Evolutionary conservation across 2,113 vertebrate species (phyloP).

Genomic region (Chloropsis cyanopogon): DNA sequence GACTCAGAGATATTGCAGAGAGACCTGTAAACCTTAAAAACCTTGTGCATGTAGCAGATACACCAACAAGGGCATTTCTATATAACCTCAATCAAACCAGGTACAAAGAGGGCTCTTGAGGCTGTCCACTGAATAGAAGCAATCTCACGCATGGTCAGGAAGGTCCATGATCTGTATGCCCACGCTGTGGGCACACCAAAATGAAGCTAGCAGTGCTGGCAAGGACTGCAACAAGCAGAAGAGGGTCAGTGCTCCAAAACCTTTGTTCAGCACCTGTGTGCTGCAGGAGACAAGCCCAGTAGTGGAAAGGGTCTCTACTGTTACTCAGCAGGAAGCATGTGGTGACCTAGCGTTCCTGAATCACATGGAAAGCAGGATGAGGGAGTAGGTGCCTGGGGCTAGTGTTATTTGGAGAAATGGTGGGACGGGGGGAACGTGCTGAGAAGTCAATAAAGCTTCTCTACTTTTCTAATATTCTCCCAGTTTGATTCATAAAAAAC

Average conservation of each 20-base stretch:
- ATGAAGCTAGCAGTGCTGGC: not conserved
- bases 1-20: not conserved
- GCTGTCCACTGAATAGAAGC: not conserved
- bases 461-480: not conserved
- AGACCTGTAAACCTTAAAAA: not conserved
- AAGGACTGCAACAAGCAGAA: not conserved
- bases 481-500: not conserved
- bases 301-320: not conserved
- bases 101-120: not conserved
- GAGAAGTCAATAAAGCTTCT: not conserved
- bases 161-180: not conserved
- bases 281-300: not conserved
- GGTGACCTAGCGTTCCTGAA: not conserved
- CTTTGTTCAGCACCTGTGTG: not conserved
- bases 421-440: rapidly evolving
- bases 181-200: not conserved
- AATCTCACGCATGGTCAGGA: not conserved
- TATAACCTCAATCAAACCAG: not conserved
- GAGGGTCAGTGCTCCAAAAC: not conserved
- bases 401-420: not conserved
- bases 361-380: rapidly evolving
- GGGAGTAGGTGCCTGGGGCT: rapidly evolving
- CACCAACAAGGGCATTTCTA: not conserved
- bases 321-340: not conserved
- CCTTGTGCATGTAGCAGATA: not conserved